Evolutionary conservation across 2,113 vertebrate species (phyloP), one percentile per base, ranked within the genome.

Genomic region (Ciconia stormi): DNA sequence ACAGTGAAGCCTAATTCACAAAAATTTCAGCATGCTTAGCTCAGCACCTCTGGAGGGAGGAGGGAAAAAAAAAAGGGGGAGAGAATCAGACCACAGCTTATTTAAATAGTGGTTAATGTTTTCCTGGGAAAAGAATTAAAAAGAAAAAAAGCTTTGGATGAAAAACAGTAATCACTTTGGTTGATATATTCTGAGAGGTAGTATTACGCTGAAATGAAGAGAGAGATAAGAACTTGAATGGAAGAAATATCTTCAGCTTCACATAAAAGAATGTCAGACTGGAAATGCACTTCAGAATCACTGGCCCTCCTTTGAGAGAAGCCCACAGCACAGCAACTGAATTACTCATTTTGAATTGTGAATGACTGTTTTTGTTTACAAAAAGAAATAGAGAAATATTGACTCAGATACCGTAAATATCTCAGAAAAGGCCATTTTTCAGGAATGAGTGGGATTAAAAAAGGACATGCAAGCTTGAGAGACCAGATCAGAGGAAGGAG

Each of bases 301-400:
- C 49, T 34, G 23, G 12, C 7, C 42, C 25, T 82, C 66, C 81
- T 89, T 4, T 58, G 69, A 92, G 50, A 79, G 62, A 27, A 90
- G 58, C 66, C 34, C 56, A 82, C 56, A 84, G 74, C 26, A 73
- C 63, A 79, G 55, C 8, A 63, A 89, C 61, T 32, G 58, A 84
- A 82, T 79, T 76, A 92, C 46, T 95, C 30, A 15, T 13, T 72
- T 53, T 38, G n/a, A 90, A 80, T 50, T 38, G 52, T 34, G 36
- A 93, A 82, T 85, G 78, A 91, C 79, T 91, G 29, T 3, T 46
- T 89, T 79, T 85, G 82, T 93, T 95, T 93, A 91, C 38, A 55
- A 62, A 82, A 69, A 87, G 34, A 89, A 87, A 79, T 1, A 76
- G 49, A 82, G n/a, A 93, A 95, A 97, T 93, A 96, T 59, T 95